Evolutionary conservation across 2,797 vertebrate genomes (phyloP), one percentile per base, ranked within the genome.

Genomic region (Taenioides sp.): DNA sequence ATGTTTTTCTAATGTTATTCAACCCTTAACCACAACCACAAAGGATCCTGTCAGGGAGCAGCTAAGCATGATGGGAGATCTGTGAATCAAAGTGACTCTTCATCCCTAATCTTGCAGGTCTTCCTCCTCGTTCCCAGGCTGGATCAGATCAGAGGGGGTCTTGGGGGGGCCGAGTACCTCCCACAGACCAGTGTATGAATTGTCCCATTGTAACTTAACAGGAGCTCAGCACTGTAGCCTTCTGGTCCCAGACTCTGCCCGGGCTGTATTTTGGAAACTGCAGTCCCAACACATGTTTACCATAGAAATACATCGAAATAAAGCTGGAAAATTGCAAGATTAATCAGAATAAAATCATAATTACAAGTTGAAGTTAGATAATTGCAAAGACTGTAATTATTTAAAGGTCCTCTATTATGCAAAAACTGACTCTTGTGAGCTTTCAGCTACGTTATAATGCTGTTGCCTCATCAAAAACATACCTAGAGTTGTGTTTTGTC

Each of bases 31-130:
- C 40, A 5, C 66, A 0, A 63, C 71, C 78, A 90, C 89, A 91
- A 89, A 80, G 72, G 79, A 80, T 78, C 73, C 79, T 80, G 89
- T 91, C 84, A 91, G 84, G 79, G 87, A 86, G 80, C 73, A 69
- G 83, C 74, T 70, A 72, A 81, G 83, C 71, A 83, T 54, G 75
- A 80, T 85, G 84, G 87, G 85, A 89, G 75, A 81, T 83, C 65
- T 74, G 80, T 86, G 85, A 90, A 87, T 89, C 83, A 87, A 84
- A 87, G 80, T 74, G 73, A 59, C 77, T 82, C 80, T 52, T 83
- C 78, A 71, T 80, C 74, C 65, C 74, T 77, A 80, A 86, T 84
- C 80, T 82, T 79, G 52, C 54, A 72, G 63, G 57, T 69, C 70
- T 70, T 72, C 57, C 70, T 69, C 65, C 40, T 34, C 58, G 20